Conservation (phyloP, 2,113 vertebrate genomes). For the Pygoscelis antarcticus region DNA sequence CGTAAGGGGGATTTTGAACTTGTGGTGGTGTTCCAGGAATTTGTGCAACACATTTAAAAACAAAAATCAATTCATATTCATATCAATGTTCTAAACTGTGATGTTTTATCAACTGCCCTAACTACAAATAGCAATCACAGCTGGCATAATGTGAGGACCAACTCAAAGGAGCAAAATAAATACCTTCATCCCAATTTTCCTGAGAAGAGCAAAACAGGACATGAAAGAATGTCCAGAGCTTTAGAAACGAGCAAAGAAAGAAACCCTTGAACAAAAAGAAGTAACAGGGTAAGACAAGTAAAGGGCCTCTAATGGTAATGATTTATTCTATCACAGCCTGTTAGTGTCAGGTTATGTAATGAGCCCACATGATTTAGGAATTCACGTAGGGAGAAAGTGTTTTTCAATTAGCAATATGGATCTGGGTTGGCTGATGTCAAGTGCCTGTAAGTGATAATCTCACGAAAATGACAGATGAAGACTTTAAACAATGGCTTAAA, state of each 20-base stretch:
- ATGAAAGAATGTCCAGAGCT: not conserved
- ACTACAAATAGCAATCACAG: not conserved
- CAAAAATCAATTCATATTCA: not conserved
- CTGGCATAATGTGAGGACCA: not conserved
- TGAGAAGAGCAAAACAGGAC: not conserved
- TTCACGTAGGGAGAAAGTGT: not conserved
- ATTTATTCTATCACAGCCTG: constrained; percentile 9
- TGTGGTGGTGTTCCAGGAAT: not conserved
- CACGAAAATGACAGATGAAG: not conserved
- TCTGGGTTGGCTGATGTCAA: not conserved
- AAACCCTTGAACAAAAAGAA: not conserved
- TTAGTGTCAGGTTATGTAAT: not conserved
- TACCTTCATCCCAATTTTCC: not conserved
- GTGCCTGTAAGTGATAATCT: not conserved
- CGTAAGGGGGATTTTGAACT: not conserved
- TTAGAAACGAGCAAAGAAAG: not conserved
- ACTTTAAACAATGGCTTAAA: not conserved
- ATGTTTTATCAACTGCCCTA: not conserved
- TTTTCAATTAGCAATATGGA: constrained; percentile 22
- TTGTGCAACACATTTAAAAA: not conserved
- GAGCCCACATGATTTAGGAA: not conserved
- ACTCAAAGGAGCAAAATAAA: not conserved
- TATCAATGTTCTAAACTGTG: not conserved
- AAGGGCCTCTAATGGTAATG: not conserved
- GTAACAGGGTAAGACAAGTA: not conserved